A percentile compares a stretch with the other conserved stretches of the same genome.
phyloP scores from a whole-genome alignment of 1,140 invertebrate genomes.

The Drosophila pseudoananassae region DNA sequence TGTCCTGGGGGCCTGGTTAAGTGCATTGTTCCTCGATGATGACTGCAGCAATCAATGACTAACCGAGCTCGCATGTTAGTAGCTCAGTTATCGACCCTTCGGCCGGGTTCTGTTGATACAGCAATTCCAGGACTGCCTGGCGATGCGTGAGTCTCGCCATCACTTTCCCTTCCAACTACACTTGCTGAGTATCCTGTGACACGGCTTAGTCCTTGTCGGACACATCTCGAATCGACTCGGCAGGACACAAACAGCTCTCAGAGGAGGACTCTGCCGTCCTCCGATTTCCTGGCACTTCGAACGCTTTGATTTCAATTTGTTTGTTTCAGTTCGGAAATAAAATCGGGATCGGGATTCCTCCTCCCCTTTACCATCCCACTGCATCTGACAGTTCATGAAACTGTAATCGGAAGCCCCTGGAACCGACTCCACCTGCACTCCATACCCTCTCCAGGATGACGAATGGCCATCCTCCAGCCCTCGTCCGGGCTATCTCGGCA shows the following conservation, averaged over 20 bases:
- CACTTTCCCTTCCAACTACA: conserved; percentile 13
- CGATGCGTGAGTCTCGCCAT: conserved; percentile 24
- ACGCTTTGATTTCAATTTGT: conserved; percentile 47
- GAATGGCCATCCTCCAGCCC: neutral
- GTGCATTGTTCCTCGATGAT: conserved; percentile 41
- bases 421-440: neutral
- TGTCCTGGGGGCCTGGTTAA: conserved; percentile 19
- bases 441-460: neutral
- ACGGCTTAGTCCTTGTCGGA: conserved; percentile 31
- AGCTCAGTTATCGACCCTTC: conserved; percentile 38
- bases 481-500: neutral
- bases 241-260: conserved; percentile 13
- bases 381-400: conserved; percentile 22
- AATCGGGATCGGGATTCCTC: conserved; percentile 7
- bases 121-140: conserved; percentile 31
- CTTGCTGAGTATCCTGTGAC: conserved; percentile 5
- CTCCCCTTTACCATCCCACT: neutral
- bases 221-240: conserved; percentile 6
- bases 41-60: conserved; percentile 53
- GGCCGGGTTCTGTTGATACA: conserved; percentile 8
- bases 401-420: conserved; percentile 28
- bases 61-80: conserved; percentile 64
- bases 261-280: neutral
- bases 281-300: conserved; percentile 12
- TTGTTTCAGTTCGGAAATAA: conserved; percentile 3